Conservation (phyloP, 2,888 invertebrate species). For the Philereme vetulata region DNA sequence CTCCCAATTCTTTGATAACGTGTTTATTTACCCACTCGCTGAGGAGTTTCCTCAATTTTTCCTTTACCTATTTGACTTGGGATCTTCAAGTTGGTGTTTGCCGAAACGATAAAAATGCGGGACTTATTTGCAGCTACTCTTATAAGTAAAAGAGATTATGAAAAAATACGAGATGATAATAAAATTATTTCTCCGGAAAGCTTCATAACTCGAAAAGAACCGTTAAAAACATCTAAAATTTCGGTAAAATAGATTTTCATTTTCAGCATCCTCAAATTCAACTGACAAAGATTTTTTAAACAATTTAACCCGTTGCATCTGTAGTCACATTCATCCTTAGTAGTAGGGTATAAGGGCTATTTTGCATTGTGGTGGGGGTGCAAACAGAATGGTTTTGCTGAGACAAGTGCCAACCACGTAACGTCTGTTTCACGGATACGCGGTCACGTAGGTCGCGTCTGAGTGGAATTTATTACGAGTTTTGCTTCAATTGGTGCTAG, state of each 20-base stretch:
- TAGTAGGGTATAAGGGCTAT: constrained; percentile 1
- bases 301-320: constrained; percentile 29
- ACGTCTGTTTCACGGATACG: constrained; percentile 55
- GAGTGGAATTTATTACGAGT: constrained; percentile 57
- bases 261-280: constrained; percentile 29
- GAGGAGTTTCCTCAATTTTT: constrained; percentile 31
- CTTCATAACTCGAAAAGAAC: neutral
- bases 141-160: neutral
- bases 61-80: constrained; percentile 35
- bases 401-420: constrained; percentile 60
- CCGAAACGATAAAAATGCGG: constrained; percentile 25
- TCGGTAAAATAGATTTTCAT: neutral
- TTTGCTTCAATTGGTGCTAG: constrained; percentile 42
- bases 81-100: constrained; percentile 26
- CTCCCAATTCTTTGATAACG: constrained; percentile 44
- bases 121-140: constrained; percentile 5
- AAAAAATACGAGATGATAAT: no score
- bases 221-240: neutral
- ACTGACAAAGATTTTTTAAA: constrained; percentile 34
- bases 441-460: constrained; percentile 60
- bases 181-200: no score
- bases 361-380: constrained; percentile 1
- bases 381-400: constrained; percentile 30
- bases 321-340: constrained; percentile 10
- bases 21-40: constrained; percentile 43